phyloP scores from a whole-genome alignment of 2,113 vertebrate species.

The Ginglymostoma cirratum region DNA sequence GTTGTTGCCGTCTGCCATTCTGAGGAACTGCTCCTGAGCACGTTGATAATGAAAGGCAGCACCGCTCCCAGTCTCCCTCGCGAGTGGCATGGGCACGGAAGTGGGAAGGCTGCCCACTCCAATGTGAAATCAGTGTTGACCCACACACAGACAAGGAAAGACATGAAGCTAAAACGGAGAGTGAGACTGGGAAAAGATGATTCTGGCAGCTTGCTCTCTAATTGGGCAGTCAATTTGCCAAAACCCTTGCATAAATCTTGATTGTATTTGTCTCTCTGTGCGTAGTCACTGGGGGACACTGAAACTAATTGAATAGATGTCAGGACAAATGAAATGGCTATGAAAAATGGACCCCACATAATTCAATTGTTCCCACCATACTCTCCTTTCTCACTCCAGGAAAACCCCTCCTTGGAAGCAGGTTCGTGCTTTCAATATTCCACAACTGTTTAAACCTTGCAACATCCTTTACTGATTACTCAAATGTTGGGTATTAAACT shows the following conservation, averaged over 20 bases:
- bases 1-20: no score
- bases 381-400: not conserved
- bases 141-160: not conserved
- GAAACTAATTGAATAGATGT: constrained; percentile 31
- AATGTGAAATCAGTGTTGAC: no score
- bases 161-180: not conserved
- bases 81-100: not conserved
- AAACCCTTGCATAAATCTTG: not conserved
- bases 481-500: not conserved
- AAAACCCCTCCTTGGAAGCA: not conserved
- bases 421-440: not conserved
- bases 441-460: not conserved
- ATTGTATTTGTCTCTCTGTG: not conserved
- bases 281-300: not conserved
- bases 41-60: not conserved
- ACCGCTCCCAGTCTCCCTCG: not conserved
- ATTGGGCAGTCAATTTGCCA: constrained; percentile 18
- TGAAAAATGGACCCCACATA: not conserved
- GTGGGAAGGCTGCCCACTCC: not conserved
- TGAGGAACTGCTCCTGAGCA: not conserved
- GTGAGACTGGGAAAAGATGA: not conserved
- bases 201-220: not conserved
- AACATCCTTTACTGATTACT: not conserved
- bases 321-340: not conserved
- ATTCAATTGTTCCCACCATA: not conserved